Evolutionary conservation across 2,113 vertebrate species (phyloP).

Genomic region (Hydropotes inermis): DNA sequence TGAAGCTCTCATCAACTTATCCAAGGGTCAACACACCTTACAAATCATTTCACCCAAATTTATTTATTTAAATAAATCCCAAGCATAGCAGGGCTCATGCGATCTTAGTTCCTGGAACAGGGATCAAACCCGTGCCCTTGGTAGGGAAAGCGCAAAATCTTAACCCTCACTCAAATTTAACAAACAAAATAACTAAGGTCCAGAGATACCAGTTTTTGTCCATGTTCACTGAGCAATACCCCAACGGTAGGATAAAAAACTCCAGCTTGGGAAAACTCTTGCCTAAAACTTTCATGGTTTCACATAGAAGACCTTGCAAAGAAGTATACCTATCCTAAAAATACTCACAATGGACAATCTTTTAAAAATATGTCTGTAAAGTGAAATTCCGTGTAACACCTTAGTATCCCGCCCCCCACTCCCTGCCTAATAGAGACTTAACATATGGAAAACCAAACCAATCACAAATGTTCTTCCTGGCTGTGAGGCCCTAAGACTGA

Average conservation of each 20-base stretch:
- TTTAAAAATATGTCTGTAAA: conserved; percentile 21
- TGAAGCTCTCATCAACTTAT: neutral
- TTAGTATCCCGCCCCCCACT: neutral
- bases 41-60: conserved; percentile 5
- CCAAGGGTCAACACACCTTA: neutral
- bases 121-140: neutral
- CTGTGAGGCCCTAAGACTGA: neutral
- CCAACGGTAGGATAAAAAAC: neutral
- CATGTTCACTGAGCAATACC: neutral
- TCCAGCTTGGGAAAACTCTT: neutral
- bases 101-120: neutral
- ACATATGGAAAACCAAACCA: conserved; percentile 15
- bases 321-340: neutral
- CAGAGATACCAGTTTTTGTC: neutral
- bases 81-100: neutral
- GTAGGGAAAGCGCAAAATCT: neutral
- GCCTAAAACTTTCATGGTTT: neutral
- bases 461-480: neutral
- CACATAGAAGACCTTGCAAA: neutral
- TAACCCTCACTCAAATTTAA: neutral
- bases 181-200: neutral
- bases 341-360: neutral
- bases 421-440: neutral
- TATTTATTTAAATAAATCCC: neutral
- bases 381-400: conserved; percentile 12